Evolutionary conservation across 2,888 invertebrate species (phyloP).

Genomic region (Maniola hyperantus): DNA sequence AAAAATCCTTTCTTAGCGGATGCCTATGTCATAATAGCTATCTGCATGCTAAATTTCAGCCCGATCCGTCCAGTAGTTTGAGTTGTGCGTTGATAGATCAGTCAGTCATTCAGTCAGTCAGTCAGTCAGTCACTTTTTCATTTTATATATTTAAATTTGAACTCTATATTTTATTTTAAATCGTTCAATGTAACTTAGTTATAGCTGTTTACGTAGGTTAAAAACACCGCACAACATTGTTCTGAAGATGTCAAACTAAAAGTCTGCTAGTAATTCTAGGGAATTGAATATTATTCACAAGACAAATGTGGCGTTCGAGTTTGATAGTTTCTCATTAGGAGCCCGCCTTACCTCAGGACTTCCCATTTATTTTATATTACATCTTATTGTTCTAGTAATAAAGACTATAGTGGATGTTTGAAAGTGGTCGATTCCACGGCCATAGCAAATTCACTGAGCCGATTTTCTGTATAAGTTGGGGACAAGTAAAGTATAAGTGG

Average conservation of each 20-base stretch:
- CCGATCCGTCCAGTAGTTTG: too few relatives aligned
- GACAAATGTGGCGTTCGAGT: conserved; percentile 71
- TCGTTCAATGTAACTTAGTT: not conserved
- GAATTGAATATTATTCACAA: conserved; percentile 75
- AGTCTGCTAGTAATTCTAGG: conserved; percentile 45
- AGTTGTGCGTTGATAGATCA: too few relatives aligned
- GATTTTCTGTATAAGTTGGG: conserved; percentile 53
- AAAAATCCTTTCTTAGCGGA: too few relatives aligned
- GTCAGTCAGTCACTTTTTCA: too few relatives aligned
- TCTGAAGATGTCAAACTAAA: conserved; percentile 34
- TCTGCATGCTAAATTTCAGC: too few relatives aligned
- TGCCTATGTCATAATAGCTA: too few relatives aligned
- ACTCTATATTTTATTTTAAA: too few relatives aligned
- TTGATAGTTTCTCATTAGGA: conserved; percentile 75
- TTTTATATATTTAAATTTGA: too few relatives aligned
- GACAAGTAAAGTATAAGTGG: conserved; percentile 41
- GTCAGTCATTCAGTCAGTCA: too few relatives aligned
- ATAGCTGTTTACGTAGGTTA: not conserved
- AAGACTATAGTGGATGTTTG: conserved; percentile 12
- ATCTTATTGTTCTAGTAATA: conserved; percentile 19
- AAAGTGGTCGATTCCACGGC: not conserved
- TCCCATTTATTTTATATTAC: conserved; percentile 9
- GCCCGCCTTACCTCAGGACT: conserved; percentile 42
- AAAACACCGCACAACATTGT: conserved; percentile 15
- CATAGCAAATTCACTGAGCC: conserved; percentile 48